These are phyloP conservation scores for Sebastes elongatus DNA, from an alignment of 2,797 vertebrate species.

Conservation along the genomic window DNA sequence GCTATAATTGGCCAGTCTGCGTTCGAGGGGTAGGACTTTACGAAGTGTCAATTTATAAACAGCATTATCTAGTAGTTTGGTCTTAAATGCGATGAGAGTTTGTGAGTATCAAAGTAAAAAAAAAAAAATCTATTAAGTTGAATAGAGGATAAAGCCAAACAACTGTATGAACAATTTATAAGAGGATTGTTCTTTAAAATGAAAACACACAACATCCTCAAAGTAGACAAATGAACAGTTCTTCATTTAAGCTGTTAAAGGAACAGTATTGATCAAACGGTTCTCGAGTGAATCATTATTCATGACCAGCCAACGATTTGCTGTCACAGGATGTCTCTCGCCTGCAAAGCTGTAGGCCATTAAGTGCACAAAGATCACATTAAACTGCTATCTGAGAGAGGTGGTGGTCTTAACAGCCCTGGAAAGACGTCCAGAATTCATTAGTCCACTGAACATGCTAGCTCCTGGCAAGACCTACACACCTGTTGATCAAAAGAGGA, in stretches of 20 bases:
- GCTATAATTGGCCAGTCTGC: not conserved
- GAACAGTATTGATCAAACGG: constrained; percentile 52
- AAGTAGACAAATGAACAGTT: constrained; percentile 18
- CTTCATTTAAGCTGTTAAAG: constrained; percentile 56
- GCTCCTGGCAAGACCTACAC: constrained; percentile 7
- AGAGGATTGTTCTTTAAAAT: not conserved
- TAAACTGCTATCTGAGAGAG: constrained; percentile 24
- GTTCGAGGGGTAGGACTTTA: not conserved
- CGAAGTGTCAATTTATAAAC: not conserved
- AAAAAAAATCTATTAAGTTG: not conserved
- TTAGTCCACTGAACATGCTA: constrained; percentile 18
- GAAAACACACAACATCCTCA: not conserved
- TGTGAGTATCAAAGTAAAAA: not conserved
- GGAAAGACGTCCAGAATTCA: constrained; percentile 8
- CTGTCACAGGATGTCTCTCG: constrained; percentile 49
- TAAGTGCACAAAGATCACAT: constrained; percentile 40
- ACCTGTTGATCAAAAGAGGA: constrained; percentile 12
- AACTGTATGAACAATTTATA: not conserved
- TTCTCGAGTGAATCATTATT: constrained; percentile 63
- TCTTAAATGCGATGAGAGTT: not conserved
- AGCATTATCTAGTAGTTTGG: not conserved
- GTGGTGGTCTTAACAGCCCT: constrained; percentile 1
- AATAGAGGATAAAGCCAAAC: not conserved
- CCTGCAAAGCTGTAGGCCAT: constrained; percentile 54
- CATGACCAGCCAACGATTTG: constrained; percentile 65